Conservation (phyloP, 2,797 vertebrate genomes). For the Gastrophryne carolinensis region DNA sequence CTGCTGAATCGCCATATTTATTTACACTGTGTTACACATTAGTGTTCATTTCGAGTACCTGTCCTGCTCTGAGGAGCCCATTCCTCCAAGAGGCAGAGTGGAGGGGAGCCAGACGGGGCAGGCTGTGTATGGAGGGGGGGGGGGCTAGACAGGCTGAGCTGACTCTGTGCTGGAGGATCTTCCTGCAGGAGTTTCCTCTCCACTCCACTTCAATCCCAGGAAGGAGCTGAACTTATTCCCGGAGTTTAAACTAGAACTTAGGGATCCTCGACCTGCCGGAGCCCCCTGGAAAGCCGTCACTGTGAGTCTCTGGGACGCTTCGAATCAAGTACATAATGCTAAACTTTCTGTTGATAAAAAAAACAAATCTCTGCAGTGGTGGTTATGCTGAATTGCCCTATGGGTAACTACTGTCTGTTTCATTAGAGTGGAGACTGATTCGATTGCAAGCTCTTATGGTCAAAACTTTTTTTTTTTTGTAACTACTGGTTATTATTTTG, state of each 20-base stretch:
- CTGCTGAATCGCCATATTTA: too few species aligned
- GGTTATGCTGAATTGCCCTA: too few species aligned
- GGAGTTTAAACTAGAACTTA: neutral
- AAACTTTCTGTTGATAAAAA: too few species aligned
- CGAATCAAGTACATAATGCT: too few species aligned
- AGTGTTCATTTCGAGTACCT: too few species aligned
- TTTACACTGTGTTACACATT: too few species aligned
- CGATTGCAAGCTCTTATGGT: too few species aligned
- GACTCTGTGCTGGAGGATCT: slow-evolving; percentile 23
- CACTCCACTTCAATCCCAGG: slow-evolving; percentile 1
- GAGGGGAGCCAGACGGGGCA: neutral
- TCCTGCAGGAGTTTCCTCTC: slow-evolving; percentile 24
- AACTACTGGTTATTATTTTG: too few species aligned
- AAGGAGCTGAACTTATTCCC: neutral
- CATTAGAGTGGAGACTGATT: too few species aligned
- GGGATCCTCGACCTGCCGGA: neutral
- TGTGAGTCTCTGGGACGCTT: neutral
- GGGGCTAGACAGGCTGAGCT: neutral
- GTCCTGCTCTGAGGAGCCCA: neutral
- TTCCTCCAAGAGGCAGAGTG: neutral
- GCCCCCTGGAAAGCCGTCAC: neutral
- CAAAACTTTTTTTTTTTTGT: too few species aligned
- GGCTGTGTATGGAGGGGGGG: slow-evolving; percentile 10
- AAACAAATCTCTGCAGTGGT: too few species aligned
- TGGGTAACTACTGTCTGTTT: too few species aligned